These are phyloP conservation scores for Onthophagus sagittarius DNA, from an alignment of 2,888 invertebrate genomes.

Conservation along the genomic window DNA sequence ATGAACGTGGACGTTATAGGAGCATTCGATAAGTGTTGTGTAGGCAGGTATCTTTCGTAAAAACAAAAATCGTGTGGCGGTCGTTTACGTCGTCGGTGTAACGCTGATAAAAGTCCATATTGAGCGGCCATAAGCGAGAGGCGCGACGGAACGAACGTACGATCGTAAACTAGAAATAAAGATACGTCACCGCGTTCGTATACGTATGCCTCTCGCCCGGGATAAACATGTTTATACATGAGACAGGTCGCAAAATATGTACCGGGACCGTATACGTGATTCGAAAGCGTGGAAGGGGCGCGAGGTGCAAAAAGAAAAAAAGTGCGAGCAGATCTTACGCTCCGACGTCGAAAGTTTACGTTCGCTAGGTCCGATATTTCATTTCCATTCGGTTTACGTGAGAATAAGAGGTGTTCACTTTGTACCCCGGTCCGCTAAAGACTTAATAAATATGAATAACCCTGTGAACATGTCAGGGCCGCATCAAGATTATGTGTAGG, in stretches of 20 bases:
- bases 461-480: background rate
- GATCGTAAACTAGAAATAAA: background rate
- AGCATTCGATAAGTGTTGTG: background rate
- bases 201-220: background rate
- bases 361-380: slow-evolving; percentile 1
- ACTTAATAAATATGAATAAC: slow-evolving; percentile 12
- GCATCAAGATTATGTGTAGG: background rate
- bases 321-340: slow-evolving; percentile 6
- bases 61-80: background rate
- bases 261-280: slow-evolving; percentile 9
- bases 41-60: no score
- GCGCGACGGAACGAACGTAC: background rate
- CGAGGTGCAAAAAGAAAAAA: background rate
- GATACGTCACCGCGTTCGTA: background rate
- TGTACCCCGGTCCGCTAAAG: slow-evolving; percentile 7
- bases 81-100: background rate
- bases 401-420: slow-evolving; percentile 13
- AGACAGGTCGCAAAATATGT: slow-evolving; percentile 12
- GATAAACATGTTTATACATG: slow-evolving; percentile 9
- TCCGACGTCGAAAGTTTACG: slow-evolving; percentile 10
- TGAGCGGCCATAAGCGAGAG: background rate
- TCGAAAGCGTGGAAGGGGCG: background rate
- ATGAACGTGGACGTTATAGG: background rate
- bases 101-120: background rate
- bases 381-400: slow-evolving; percentile 12